Base-by-base conservation (phyloP, 2,888 invertebrate species). In the Epinotia bilunana region DNA sequence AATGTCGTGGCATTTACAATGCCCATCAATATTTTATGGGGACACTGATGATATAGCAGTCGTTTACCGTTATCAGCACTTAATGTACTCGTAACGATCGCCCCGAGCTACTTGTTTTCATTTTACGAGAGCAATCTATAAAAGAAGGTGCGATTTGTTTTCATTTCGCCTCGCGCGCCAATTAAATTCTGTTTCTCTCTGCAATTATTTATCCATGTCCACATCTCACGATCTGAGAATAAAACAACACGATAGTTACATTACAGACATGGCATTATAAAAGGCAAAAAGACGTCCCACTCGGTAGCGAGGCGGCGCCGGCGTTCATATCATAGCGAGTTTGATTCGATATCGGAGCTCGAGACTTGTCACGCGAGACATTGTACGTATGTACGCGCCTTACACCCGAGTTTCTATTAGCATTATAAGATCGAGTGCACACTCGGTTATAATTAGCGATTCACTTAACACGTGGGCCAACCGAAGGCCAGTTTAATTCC, bases 131-230 rank as follows among this genome's bases (percentile, higher is more conserved):
- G 53, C 70, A 39, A 74, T 74, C 58, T 60, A 74, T 71, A 60
- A 70, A 65, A 60, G 64, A 71, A 74, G 70, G 69, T 64, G 58
- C 74, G 7, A 74, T 71, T 74, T 70, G 74, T 60, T 65, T 70
- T 71, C 70, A 71, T 64, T 74, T 64, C 70, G 64, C 70, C 49
- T 68, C 60, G 70, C 64, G 53, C 60, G 60, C 70, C 70, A 74
- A 74, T 74, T 70, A 74, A 60, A 74, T 71, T 70, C 43, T 33
- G 63, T 64, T 73, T 84, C 83, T 84, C 85, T 86, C 81, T 82
- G 84, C 85, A 88, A 88, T 88, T 87, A 88, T 85, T 88, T 88
- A 87, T 86, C 84, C 87, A 83, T 88, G 87, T 88, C 86, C 84
- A 83, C 87, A 86, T 87, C 86, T 82, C 79, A 80, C 82, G 83